phyloP scores from a whole-genome alignment of 2,888 invertebrate genomes.

The Drosophila merina region DNA sequence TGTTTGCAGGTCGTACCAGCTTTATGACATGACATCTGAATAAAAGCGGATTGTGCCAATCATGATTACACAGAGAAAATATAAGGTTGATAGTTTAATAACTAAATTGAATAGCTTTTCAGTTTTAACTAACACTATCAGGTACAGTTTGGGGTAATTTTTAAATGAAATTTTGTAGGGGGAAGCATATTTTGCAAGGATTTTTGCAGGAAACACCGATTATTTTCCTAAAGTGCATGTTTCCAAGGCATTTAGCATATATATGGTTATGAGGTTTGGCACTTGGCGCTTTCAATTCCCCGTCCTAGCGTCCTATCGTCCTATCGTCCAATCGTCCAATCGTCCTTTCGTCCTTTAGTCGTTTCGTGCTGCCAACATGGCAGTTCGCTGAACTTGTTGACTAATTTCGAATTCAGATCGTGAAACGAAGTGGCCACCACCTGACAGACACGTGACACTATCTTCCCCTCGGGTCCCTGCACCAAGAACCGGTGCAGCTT shows the following conservation, averaged over 20 bases:
- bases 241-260: constrained; percentile 17
- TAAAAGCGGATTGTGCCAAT: constrained; percentile 29
- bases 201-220: too few relatives aligned
- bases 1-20: constrained; percentile 12
- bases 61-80: constrained; percentile 14
- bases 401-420: constrained; percentile 63
- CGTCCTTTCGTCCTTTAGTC: too few relatives aligned
- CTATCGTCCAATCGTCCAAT: neutral
- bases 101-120: too few relatives aligned
- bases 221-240: constrained; percentile 18
- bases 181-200: too few relatives aligned
- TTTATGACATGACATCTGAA: constrained; percentile 42
- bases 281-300: constrained; percentile 14
- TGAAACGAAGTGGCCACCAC: constrained; percentile 42
- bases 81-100: neutral
- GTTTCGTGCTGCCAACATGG: neutral
- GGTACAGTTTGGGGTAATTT: neutral
- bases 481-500: constrained; percentile 22
- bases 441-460: constrained; percentile 72
- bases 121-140: neutral
- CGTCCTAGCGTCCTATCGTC: neutral
- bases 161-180: neutral
- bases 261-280: constrained; percentile 10
- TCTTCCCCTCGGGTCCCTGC: constrained; percentile 41
- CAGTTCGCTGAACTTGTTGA: constrained; percentile 67